These are phyloP conservation scores for Drosophila anomelani DNA, from an alignment of 2,888 invertebrate genomes.

Conservation along the genomic window DNA sequence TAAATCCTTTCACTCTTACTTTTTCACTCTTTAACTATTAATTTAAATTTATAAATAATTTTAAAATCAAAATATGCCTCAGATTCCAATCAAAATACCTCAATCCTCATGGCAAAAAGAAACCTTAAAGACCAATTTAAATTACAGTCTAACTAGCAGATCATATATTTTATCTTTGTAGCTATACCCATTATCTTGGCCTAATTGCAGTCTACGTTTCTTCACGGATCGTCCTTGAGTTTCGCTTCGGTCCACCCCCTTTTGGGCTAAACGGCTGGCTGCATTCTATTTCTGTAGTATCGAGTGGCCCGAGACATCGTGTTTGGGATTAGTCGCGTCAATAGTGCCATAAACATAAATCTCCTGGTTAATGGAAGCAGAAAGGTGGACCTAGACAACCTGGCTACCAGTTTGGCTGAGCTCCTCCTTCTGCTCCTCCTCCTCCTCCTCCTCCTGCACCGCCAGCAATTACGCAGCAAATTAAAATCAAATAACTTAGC, in stretches of 20 bases:
- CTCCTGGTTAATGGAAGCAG: slow-evolving; percentile 54
- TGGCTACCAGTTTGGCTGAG: slow-evolving; percentile 29
- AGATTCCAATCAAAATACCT: too few species aligned
- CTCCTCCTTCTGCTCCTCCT: slow-evolving; percentile 3
- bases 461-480: slow-evolving; percentile 82
- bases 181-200: not conserved
- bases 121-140: not conserved
- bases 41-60: too few species aligned
- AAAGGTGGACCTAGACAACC: slow-evolving; percentile 42
- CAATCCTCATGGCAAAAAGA: not conserved
- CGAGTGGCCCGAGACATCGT: slow-evolving; percentile 21
- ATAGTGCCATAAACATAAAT: slow-evolving; percentile 69
- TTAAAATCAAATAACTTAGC: slow-evolving; percentile 83
- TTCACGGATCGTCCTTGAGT: slow-evolving; percentile 37
- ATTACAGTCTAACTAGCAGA: slow-evolving; percentile 1
- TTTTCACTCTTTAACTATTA: too few species aligned
- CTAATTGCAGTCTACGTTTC: slow-evolving; percentile 20
- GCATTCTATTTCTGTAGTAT: slow-evolving; percentile 41
- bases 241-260: slow-evolving; percentile 22
- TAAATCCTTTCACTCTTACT: too few species aligned
- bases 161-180: slow-evolving; percentile 1
- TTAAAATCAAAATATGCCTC: too few species aligned
- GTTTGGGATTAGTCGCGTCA: slow-evolving; percentile 44
- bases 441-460: slow-evolving; percentile 2
- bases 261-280: slow-evolving; percentile 10